phyloP scores from a whole-genome alignment of 1,140 invertebrate species.

The Lepidurus apus region DNA sequence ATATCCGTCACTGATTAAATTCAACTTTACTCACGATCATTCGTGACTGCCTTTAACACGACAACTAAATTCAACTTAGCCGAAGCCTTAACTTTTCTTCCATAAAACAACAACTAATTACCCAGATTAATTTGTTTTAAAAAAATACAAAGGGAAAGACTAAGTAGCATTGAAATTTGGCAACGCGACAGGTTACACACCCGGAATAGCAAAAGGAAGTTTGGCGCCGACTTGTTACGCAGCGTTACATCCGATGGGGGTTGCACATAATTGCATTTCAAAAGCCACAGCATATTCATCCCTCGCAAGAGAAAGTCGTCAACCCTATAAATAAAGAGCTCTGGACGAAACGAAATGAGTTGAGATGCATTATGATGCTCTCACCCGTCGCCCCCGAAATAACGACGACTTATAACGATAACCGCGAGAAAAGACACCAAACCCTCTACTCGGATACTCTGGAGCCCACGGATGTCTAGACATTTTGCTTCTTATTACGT shows the following conservation, averaged over 20 bases:
- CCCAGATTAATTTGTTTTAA: neutral
- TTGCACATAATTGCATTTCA: constrained; percentile 8
- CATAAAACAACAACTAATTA: constrained; percentile 24
- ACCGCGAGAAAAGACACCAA: neutral
- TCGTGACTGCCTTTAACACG: too few relatives aligned
- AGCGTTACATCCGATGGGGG: neutral
- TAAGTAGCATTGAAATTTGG: neutral
- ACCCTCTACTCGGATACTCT: neutral
- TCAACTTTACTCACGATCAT: neutral
- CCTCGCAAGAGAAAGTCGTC: neutral
- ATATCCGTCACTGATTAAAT: neutral
- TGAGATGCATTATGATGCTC: neutral
- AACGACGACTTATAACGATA: neutral
- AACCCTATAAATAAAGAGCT: constrained; percentile 15
- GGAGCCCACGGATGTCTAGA: neutral
- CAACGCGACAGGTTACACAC: neutral
- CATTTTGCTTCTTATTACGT: neutral
- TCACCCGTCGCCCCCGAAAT: neutral
- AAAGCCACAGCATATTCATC: neutral
- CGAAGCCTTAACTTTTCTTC: neutral
- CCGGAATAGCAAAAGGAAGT: neutral
- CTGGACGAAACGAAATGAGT: neutral
- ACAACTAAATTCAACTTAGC: constrained; percentile 16
- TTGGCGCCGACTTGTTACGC: neutral
- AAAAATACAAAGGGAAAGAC: neutral